Percentiles rank a stretch among this genome's conserved stretches.
Evolutionary conservation across 23 tunicate genomes (phyloP).

Genomic region (Styela clava): DNA sequence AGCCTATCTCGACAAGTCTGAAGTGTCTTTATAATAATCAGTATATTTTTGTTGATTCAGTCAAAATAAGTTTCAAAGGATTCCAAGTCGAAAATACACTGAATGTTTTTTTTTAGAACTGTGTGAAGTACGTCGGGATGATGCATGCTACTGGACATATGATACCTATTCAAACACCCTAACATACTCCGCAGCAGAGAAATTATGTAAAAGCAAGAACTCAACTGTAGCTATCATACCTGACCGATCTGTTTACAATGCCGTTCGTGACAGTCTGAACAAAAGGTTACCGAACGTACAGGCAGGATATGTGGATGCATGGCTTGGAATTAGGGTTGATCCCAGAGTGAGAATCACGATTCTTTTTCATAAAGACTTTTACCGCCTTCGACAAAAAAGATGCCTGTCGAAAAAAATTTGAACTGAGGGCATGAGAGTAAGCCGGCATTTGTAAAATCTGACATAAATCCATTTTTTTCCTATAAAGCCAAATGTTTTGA

Average conservation of each 20-base stretch:
- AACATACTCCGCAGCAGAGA: not conserved
- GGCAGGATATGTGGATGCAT: not conserved
- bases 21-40: no score
- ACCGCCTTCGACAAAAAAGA: no score
- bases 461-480: no score
- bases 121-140: not conserved
- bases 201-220: not conserved
- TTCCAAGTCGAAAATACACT: no score
- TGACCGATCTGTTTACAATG: not conserved
- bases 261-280: not conserved
- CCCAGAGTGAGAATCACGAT: not conserved
- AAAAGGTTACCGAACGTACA: not conserved
- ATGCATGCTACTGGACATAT: not conserved
- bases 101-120: not conserved
- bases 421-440: no score
- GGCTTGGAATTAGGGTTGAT: not conserved
- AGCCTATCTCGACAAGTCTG: no score
- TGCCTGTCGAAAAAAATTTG: no score
- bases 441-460: no score
- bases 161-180: not conserved
- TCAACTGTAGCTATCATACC: not conserved
- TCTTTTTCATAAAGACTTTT: no score
- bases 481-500: no score
- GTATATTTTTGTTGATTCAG: no score
- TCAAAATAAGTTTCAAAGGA: no score